Base-by-base conservation (phyloP, 2,797 vertebrate genomes). In the Anomalospiza imberbis region DNA sequence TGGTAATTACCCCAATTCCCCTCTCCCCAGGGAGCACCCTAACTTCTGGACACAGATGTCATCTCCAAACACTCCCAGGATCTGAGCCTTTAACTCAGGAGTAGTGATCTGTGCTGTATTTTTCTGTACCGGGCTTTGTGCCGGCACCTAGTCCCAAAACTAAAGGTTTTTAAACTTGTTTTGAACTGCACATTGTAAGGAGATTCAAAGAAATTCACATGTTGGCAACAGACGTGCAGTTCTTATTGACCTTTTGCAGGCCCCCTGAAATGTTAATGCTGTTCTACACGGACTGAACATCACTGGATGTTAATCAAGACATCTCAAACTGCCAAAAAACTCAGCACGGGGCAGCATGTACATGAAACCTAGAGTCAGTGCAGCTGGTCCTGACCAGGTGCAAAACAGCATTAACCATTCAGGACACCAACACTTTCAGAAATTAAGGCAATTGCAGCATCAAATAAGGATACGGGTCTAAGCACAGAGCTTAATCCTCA, bases 341-440 rank as follows among this genome's bases (percentile, higher is more conserved):
- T 60, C 45, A 36, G 65, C 6, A 22, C 50, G 77, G 44, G 45
- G 50, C 7, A 7, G 67, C 29, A 21, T 9, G 42, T 22, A n/a
- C 75, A 31, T 0, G 7, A 78, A 78, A 55, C 26, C n/a, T 1
- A 0, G 20, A 54, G 44, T 4, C 0, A 2, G 10, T 1, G 13
- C 26, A 71, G 76, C 44, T 3, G 2, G 42, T 63, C 68, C 54
- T 17, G 16, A 68, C 47, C 0, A 15, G 26, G 76, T 22, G 9
- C 31, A 75, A 58, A 91, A 63, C 50, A 71, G 34, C 1, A 0
- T 6, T 17, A 61, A 34, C 12, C 53, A 51, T n/a, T 66, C 25
- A 54, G 24, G 13, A 76, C 25, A 74, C 42, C 67, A n/a, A 0
- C 7, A 22, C 54, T 68, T 89, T 84, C 20, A 78, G 55, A 65